These are phyloP conservation scores for Nomada flava DNA, from an alignment of 2,888 invertebrate species.

Conservation along the genomic window DNA sequence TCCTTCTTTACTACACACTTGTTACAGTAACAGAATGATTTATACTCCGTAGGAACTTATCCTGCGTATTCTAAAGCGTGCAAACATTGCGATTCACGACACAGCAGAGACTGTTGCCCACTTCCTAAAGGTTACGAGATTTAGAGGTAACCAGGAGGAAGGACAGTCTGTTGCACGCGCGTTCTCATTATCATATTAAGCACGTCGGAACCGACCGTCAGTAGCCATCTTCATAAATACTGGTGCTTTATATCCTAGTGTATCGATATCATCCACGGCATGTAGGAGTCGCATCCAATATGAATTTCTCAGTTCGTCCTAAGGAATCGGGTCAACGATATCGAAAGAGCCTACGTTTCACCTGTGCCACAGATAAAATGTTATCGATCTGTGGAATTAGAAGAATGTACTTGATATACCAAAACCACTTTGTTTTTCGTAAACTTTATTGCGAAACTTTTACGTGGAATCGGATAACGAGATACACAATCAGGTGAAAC, in stretches of 20 bases:
- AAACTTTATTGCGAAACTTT: neutral
- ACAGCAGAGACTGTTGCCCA: neutral
- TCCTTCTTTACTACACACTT: too few relatives aligned
- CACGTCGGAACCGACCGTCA: slow-evolving; percentile 8
- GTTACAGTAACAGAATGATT: too few relatives aligned
- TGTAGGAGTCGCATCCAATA: neutral
- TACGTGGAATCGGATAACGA: neutral
- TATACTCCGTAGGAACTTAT: too few relatives aligned
- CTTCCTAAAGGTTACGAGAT: slow-evolving; percentile 3
- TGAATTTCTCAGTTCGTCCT: neutral
- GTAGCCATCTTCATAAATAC: slow-evolving; percentile 1
- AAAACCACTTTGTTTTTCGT: neutral
- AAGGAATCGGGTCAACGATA: neutral
- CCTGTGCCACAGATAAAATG: neutral
- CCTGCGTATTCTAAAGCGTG: too few relatives aligned
- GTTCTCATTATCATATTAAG: slow-evolving; percentile 37
- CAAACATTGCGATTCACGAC: neutral
- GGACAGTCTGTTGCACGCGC: slow-evolving; percentile 16
- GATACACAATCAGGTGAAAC: neutral
- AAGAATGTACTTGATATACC: neutral
- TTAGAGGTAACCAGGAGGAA: slow-evolving; percentile 14
- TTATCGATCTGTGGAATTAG: neutral
- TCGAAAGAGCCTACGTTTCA: neutral
- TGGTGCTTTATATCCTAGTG: neutral
- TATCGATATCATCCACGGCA: too few relatives aligned